phyloP scores from a whole-genome alignment of 2,888 invertebrate species.

The Rhagonycha lutea region DNA sequence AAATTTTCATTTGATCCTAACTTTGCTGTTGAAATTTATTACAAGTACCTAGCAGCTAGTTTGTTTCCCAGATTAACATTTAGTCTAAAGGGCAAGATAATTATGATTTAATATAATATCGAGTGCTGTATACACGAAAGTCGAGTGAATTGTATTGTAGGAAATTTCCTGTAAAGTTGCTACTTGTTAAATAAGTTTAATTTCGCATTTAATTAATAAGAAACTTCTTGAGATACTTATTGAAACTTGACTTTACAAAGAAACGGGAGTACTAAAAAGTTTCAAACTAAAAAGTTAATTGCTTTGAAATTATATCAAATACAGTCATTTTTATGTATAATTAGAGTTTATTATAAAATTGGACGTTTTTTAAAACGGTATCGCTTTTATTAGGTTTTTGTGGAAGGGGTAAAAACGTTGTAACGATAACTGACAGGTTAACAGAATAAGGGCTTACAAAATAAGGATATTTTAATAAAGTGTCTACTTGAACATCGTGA shows the following conservation, averaged over 20 bases:
- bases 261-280: background rate
- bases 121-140: background rate
- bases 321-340: background rate
- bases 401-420: background rate
- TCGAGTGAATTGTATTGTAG: background rate
- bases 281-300: background rate
- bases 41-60: background rate
- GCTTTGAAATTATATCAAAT: background rate
- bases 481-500: conserved; percentile 46
- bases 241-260: background rate
- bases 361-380: background rate
- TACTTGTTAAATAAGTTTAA: background rate
- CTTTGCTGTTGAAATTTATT: background rate
- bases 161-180: background rate
- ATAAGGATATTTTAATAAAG: conserved; percentile 43
- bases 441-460: background rate
- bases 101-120: background rate
- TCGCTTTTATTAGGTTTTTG: background rate
- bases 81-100: background rate
- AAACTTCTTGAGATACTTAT: background rate
- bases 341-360: background rate
- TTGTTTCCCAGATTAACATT: background rate
- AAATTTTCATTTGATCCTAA: background rate
- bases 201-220: background rate
- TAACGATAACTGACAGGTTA: background rate